Conservation (phyloP, 2,797 vertebrate species). For the Thalassophryne amazonica region DNA sequence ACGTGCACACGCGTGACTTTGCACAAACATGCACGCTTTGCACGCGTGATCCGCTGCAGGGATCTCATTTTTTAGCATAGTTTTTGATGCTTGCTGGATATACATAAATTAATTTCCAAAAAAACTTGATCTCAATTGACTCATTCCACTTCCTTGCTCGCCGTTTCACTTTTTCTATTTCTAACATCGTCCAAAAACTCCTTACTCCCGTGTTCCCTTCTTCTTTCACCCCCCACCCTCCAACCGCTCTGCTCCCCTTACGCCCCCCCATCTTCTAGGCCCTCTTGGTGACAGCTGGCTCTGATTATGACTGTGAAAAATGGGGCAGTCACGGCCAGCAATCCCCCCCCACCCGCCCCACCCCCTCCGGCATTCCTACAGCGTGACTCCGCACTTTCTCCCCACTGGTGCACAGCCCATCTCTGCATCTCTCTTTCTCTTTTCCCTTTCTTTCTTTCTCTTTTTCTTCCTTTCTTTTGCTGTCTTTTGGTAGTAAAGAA, state of each 20-base stretch:
- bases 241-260: slow-evolving; percentile 1
- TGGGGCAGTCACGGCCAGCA: slow-evolving; percentile 80
- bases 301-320: slow-evolving; percentile 85
- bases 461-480: slow-evolving; percentile 37
- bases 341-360: slow-evolving; percentile 47
- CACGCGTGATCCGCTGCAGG: neutral
- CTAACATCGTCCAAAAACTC: slow-evolving; percentile 36
- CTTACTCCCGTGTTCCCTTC: slow-evolving; percentile 29
- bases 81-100: slow-evolving; percentile 2
- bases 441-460: slow-evolving; percentile 37
- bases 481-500: slow-evolving; percentile 19
- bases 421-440: slow-evolving; percentile 46
- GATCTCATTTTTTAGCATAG: slow-evolving; percentile 1
- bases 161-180: neutral
- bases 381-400: slow-evolving; percentile 83
- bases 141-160: neutral
- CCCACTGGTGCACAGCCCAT: slow-evolving; percentile 42
- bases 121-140: slow-evolving; percentile 22
- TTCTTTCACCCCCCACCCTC: neutral
- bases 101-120: slow-evolving; percentile 34
- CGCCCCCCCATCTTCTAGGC: slow-evolving; percentile 41
- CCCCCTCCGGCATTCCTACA: slow-evolving; percentile 75
- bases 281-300: slow-evolving; percentile 82
- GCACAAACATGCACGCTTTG: neutral
- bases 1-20: neutral